Evolutionary conservation across 2,797 vertebrate genomes (phyloP), one percentile per base, ranked within the genome.

Genomic region (Acipenser transmontanus): DNA sequence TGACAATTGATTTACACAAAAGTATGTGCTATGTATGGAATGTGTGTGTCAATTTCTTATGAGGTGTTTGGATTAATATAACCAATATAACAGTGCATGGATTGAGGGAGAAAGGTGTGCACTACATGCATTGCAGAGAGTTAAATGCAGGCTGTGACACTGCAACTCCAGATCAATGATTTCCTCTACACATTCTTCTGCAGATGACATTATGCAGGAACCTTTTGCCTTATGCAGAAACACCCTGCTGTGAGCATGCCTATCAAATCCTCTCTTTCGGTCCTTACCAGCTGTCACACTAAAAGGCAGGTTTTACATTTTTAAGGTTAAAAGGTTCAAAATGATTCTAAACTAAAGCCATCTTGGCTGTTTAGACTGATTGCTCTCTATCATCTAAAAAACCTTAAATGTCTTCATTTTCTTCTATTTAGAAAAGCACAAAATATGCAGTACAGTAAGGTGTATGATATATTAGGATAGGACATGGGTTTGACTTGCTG

Each of bases 231-330:
- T 91, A 89, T 93, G 92, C 79, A 71, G 77, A 81, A 77, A 77
- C 71, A 89, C 87, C 95, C 93, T 71, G 93, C 95, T 91, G 95
- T 69, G 93, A 78, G 86, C 85, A 91, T 89, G 88, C 91, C 92
- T 87, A 94, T 96, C 95, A 95, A 91, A 71, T 87, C 89, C 88
- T 89, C 90, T 88, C 89, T 88, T 88, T 91, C 91, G 89, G 78
- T 88, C 88, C 80, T 88, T 81, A 83, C 88, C 70, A 69, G 69
- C 76, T 73, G 75, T 76, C 76, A 71, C 63, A 66, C 81, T 81
- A 82, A 82, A 82, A 82, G 81, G 79, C 61, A 66, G 68, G 67
- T 66, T 69, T 70, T 70, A 67, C 70, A 74, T 74, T 70, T 65
- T 68, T 65, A 54, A 75, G 80, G 75, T 81, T 77, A 80, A 76